Percentiles rank a stretch among this genome's conserved stretches.
Conservation (phyloP, 2,888 invertebrate species). For the Ctena decussata region DNA sequence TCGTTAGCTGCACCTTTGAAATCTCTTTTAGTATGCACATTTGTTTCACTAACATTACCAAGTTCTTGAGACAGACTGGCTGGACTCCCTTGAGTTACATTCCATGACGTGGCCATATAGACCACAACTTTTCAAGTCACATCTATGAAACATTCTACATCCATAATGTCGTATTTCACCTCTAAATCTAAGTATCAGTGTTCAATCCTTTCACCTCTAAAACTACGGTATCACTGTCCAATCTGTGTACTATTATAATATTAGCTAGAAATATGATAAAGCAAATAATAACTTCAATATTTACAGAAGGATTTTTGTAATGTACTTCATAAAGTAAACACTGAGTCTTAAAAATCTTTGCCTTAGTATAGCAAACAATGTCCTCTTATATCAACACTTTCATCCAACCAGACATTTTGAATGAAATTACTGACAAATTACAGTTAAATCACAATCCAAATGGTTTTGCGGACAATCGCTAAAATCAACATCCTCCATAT, state of each 20-base stretch:
- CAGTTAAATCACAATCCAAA: too few species aligned
- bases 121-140: background rate
- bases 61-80: background rate
- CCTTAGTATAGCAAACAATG: background rate
- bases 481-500: too few species aligned
- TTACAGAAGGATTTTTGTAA: background rate
- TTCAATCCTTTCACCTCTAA: too few species aligned
- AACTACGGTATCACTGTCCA: background rate
- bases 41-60: too few species aligned
- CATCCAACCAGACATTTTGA: too few species aligned
- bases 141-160: too few species aligned
- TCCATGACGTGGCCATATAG: background rate
- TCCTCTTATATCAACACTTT: background rate
- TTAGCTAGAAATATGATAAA: background rate
- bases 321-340: slow-evolving; percentile 7
- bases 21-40: too few species aligned
- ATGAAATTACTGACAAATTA: too few species aligned
- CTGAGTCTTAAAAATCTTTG: background rate
- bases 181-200: too few species aligned
- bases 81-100: background rate
- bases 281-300: slow-evolving; percentile 7
- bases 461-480: too few species aligned
- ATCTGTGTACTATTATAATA: background rate
- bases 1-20: too few species aligned
- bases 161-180: too few species aligned